Base-by-base conservation (phyloP, 2,113 vertebrate species). In the Oryzias melastigma region DNA sequence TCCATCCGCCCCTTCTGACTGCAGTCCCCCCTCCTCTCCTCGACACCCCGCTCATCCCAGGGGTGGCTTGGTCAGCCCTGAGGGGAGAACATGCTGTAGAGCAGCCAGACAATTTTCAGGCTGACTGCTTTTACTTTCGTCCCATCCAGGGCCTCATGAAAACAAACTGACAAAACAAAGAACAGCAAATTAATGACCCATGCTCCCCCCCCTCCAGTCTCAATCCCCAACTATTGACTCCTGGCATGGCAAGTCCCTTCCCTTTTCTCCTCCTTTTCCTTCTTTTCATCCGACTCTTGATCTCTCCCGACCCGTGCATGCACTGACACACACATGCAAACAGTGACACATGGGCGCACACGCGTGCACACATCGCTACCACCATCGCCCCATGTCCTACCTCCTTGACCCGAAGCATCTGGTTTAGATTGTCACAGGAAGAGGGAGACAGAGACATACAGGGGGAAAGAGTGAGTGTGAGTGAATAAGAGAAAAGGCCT, bases 131-230 rank as follows among this genome's bases (percentile, higher is more conserved):
- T 98, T 97, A 98, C 95, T 98, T 95, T 96, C 93, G 94, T 92
- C 91, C 51, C 22, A 54, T 94, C 90, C 92, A 93, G 93, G 92
- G 93, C 92, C 92, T 91, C 94, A 88, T 92, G 84, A 97, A 98
- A 98, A 98, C 94, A 98, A 95, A 98, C 95, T 96, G 96, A 98
- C 96, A 98, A 98, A 98, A 97, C 95, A 98, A 97, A 97, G 95
- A 95, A 98, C 95, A 95, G 94, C 94, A 94, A 99, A 96, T 97
- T 99, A 98, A 98, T 99, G 97, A 96, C 95, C 96, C 96, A 68
- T 97, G 89, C 90, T 75, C 58, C 16, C 91, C 91, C 89, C 90
- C 88, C 46, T 19, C 52, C 48, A 90, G 91, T 92, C 91, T 62
- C 50, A 57, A 63, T 62, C 77, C 92, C 92, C 91, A 90, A 95